These are phyloP conservation scores for Spisula solida DNA, from an alignment of 2,888 invertebrate species.

Conservation along the genomic window DNA sequence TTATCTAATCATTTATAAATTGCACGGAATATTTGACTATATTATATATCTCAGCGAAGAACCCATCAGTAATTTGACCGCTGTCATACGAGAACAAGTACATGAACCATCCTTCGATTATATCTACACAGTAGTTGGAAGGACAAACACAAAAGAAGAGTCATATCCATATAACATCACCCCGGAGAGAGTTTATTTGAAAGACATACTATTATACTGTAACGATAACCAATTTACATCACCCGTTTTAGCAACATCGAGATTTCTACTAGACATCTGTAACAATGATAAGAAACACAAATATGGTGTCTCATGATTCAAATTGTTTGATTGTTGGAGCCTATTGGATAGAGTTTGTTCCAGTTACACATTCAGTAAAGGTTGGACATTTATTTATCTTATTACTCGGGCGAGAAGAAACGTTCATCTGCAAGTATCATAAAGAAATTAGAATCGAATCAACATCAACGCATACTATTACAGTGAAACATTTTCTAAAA, in stretches of 20 bases:
- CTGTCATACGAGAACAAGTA: background rate
- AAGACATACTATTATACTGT: slow-evolving; percentile 2
- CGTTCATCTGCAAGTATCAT: background rate
- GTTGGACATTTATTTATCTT: background rate
- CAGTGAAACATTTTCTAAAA: background rate
- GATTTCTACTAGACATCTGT: background rate
- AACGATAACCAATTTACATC: slow-evolving; percentile 8
- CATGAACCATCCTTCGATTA: background rate
- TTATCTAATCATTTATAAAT: slow-evolving; percentile 22
- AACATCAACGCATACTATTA: background rate
- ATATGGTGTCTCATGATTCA: background rate
- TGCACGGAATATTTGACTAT: background rate
- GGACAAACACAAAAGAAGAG: slow-evolving; percentile 17
- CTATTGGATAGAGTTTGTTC: background rate
- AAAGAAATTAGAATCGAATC: background rate
- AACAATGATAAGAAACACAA: background rate
- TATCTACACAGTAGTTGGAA: slow-evolving; percentile 23
- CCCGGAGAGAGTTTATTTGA: slow-evolving; percentile 6
- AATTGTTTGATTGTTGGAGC: background rate
- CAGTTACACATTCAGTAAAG: background rate
- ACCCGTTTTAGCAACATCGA: background rate
- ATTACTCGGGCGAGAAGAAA: background rate
- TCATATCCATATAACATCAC: background rate
- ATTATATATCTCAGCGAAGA: slow-evolving; percentile 27
- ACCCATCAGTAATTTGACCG: slow-evolving; percentile 6